Percentiles rank a stretch among this genome's conserved stretches.
Evolutionary conservation across 1,140 invertebrate genomes (phyloP).

Genomic region (Drosophila yakuba): DNA sequence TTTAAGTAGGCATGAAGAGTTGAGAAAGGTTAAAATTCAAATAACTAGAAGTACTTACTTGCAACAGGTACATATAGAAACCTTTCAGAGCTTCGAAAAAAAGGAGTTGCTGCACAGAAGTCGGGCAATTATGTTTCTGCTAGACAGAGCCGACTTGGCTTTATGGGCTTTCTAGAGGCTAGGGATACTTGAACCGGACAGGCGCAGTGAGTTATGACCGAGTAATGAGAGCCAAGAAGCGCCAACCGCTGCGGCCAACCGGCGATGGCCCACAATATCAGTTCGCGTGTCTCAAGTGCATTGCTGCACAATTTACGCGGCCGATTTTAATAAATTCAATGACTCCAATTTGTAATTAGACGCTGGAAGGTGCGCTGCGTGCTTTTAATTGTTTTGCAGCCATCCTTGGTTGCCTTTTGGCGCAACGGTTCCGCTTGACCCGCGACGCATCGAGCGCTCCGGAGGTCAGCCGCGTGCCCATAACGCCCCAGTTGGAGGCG

Average conservation of each 20-base stretch:
- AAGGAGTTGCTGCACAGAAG: slow-evolving; percentile 8
- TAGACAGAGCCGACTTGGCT: slow-evolving; percentile 6
- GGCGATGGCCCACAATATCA: slow-evolving; percentile 50
- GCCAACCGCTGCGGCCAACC: slow-evolving; percentile 1
- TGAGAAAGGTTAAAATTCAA: background rate
- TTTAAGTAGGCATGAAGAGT: background rate
- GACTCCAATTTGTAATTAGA: slow-evolving; percentile 83
- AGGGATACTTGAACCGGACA: slow-evolving; percentile 39
- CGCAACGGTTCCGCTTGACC: slow-evolving; percentile 83
- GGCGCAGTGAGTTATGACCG: slow-evolving; percentile 73
- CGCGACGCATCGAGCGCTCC: slow-evolving; percentile 37
- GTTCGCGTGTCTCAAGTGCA: slow-evolving; percentile 74
- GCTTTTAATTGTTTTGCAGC: slow-evolving; percentile 80
- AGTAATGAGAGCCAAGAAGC: slow-evolving; percentile 49
- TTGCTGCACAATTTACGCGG: slow-evolving; percentile 62
- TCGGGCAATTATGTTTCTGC: slow-evolving; percentile 24
- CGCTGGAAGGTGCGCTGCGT: slow-evolving; percentile 78
- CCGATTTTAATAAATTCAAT: slow-evolving; percentile 83
- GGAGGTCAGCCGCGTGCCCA: slow-evolving; percentile 65
- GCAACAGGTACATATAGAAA: slow-evolving; percentile 3
- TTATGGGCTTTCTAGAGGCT: slow-evolving; percentile 21
- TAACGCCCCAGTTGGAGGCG: slow-evolving; percentile 36
- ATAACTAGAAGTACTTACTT: slow-evolving; percentile 2
- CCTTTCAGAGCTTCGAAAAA: background rate
- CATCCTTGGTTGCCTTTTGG: slow-evolving; percentile 83